These are phyloP conservation scores for Callospermophilus lateralis DNA, from an alignment of 2,113 vertebrate species.

Conservation along the genomic window DNA sequence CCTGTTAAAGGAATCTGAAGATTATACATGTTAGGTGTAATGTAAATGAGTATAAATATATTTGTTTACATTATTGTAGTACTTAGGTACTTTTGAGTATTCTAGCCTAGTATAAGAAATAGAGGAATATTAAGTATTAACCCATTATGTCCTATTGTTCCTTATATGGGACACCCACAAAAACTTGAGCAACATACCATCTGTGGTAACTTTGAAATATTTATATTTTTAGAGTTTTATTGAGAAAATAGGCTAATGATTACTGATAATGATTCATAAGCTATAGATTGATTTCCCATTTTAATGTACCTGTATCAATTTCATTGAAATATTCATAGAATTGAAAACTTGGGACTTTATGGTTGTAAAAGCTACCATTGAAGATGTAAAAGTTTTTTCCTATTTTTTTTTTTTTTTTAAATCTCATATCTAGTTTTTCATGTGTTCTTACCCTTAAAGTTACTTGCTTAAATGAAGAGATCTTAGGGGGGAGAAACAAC, in stretches of 20 bases:
- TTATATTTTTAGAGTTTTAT: no score
- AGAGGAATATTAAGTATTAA: constrained; percentile 47
- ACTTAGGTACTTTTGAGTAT: neutral
- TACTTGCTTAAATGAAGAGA: constrained; percentile 33
- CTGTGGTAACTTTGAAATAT: no score
- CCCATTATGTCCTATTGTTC: neutral
- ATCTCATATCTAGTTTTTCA: neutral
- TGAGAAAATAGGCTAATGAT: no score
- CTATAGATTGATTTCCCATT: no score
- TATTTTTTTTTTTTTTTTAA: neutral
- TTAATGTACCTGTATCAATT: no score
- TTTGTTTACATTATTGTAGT: constrained; percentile 16
- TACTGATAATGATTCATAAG: no score
- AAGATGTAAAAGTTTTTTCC: constrained; percentile 56
- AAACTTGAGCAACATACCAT: no score
- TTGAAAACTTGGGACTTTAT: no score
- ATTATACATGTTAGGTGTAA: neutral
- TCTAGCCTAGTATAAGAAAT: constrained; percentile 27
- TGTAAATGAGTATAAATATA: neutral
- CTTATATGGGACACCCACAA: no score
- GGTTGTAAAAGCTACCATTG: neutral
- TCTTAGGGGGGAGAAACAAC: neutral
- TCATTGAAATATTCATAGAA: no score
- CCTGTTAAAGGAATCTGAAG: constrained; percentile 8
- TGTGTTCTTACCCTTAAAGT: constrained; percentile 35